These are phyloP conservation scores for Eupsilia transversa DNA, from an alignment of 2,888 invertebrate species.

Conservation along the genomic window DNA sequence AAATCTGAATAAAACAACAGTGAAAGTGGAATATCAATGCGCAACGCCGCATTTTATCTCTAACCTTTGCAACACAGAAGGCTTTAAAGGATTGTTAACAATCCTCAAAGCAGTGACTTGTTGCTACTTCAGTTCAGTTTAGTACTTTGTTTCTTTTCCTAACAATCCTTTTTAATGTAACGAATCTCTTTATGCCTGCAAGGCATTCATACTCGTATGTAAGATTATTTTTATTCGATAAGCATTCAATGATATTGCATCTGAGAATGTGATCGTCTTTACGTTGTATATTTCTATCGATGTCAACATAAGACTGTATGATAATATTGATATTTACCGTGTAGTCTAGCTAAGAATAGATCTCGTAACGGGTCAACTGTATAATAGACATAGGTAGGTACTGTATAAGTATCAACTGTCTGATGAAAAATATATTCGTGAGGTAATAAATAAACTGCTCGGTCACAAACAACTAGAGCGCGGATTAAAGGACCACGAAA, in stretches of 20 bases:
- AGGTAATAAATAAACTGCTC: slow-evolving; percentile 16
- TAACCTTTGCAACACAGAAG: slow-evolving; percentile 29
- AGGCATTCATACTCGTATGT: neutral
- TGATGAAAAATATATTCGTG: slow-evolving; percentile 15
- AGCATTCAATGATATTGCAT: slow-evolving; percentile 6
- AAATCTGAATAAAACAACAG: slow-evolving; percentile 56
- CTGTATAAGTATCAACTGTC: neutral
- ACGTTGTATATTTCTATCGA: neutral
- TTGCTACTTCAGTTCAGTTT: slow-evolving; percentile 16
- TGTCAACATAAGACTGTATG: neutral
- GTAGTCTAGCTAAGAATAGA: slow-evolving; percentile 13
- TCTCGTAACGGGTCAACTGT: neutral
- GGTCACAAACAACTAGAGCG: slow-evolving; percentile 13
- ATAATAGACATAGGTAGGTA: neutral
- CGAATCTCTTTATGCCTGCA: neutral
- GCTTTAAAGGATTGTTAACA: slow-evolving; percentile 29
- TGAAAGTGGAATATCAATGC: slow-evolving; percentile 56
- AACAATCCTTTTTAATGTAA: slow-evolving; percentile 2
- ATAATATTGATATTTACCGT: slow-evolving; percentile 39
- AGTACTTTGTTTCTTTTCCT: slow-evolving; percentile 18
- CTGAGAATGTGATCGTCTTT: slow-evolving; percentile 19
- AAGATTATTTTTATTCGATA: slow-evolving; percentile 21
- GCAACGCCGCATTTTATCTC: slow-evolving; percentile 45
- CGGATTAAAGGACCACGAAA: slow-evolving; percentile 38
- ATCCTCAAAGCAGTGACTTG: slow-evolving; percentile 22